Base-by-base conservation (phyloP, 2,888 invertebrate genomes). In the Epistrophe grossulariae region DNA sequence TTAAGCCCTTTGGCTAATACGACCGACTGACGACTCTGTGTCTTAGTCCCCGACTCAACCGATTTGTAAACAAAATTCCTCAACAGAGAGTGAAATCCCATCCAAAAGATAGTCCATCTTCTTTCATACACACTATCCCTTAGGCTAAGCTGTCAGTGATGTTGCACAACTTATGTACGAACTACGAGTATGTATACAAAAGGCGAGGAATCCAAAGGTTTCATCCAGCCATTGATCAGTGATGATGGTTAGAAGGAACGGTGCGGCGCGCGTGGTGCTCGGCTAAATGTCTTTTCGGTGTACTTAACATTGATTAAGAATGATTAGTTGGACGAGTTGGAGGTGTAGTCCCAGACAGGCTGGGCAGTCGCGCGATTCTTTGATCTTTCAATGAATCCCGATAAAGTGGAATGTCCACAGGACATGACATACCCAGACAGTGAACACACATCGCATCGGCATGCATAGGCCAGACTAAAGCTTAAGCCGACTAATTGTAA, bases 271-370 rank as follows among this genome's bases (percentile, higher is more conserved):
- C 10, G 59, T 11, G 17, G 59, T 11, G 35, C 5, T 31, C 10
- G 43, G 57, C 59, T 50, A 76, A 74, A 80, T 74, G 87, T 70
- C 79, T 87, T 71, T 79, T 74, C 64, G 31, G 66, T 72, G 82
- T 83, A 83, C 79, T 87, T 74, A 82, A 83, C 70, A 55, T 79
- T 87, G 83, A 79, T 83, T 79, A 68, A 79, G 79, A 83, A 79
- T 79, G 87, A 87, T 87, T 87, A 83, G 83, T 83, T 74, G 83
- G 72, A 66, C 74, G 83, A 82, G 64, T 79, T 87, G 83, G 72
- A 76, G 83, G 87, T 76, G 87, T 79, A 76, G 70, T 52, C 70
- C 38, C 71, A 73, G 81, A 79, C 64, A 48, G 31, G 15, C 55
- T 19, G 62, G 11, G 66, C 66, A 62, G 68, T 52, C 70, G n/a